These are phyloP conservation scores for Tetragonisca angustula DNA, from an alignment of 2,888 invertebrate species.

Conservation along the genomic window DNA sequence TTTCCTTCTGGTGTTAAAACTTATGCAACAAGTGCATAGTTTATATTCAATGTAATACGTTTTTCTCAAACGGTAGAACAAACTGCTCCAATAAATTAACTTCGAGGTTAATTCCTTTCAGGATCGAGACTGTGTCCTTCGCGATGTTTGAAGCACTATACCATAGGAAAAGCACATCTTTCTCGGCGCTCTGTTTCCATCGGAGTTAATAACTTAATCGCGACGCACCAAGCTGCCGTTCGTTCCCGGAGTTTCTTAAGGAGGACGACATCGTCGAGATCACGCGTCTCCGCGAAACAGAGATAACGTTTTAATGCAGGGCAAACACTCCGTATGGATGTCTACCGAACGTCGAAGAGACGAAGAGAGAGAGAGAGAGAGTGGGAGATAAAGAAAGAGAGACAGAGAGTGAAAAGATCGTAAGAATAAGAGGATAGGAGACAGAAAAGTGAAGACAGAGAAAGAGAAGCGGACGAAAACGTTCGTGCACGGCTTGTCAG, in stretches of 20 bases:
- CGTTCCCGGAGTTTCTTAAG: conserved; percentile 62
- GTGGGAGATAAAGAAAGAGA: conserved; percentile 52
- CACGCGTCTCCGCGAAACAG: conserved; percentile 67
- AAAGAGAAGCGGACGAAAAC: conserved; percentile 68
- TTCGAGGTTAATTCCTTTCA: not conserved
- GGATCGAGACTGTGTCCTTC: conserved; percentile 2
- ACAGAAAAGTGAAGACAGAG: conserved; percentile 16
- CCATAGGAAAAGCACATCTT: conserved; percentile 36
- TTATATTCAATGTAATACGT: not conserved
- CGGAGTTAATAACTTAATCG: conserved; percentile 60
- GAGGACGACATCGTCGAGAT: conserved; percentile 54
- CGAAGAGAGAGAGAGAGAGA: conserved; percentile 51
- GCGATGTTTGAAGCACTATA: conserved; percentile 6
- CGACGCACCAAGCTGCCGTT: conserved; percentile 32
- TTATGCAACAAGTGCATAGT: not conserved
- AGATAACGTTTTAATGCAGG: conserved; percentile 79
- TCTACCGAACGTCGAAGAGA: conserved; percentile 41
- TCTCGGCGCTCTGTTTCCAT: conserved; percentile 21
- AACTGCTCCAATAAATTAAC: not conserved
- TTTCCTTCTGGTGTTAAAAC: not conserved
- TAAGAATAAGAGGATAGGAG: conserved; percentile 29
- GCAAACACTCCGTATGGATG: conserved; percentile 69
- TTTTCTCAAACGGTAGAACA: not conserved
- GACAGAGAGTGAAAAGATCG: conserved; percentile 35
- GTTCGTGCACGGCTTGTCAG: conserved; percentile 72